Base-by-base conservation (phyloP, 2,113 vertebrate species). In the Brachypteracias leptosomus region DNA sequence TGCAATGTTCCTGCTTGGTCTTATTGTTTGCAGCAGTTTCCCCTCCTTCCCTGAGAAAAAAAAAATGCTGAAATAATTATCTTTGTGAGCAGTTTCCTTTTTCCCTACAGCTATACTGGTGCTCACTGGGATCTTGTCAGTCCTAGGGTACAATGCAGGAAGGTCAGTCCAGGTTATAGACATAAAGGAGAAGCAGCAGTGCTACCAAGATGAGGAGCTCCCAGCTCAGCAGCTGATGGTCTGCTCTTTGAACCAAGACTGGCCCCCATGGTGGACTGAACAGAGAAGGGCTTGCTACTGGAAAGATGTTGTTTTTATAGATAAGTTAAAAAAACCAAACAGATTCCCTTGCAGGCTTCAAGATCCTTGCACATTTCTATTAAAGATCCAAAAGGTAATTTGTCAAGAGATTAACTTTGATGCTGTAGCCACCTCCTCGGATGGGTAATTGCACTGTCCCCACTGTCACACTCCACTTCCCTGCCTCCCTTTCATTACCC, bases 371-470 rank as follows among this genome's bases (percentile, higher is more conserved):
- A 70, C 47, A 16, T 88, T 81, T 85, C 36, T 88, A 40, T 72
- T 85, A 68, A 78, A 72, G 40, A 82, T 44, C 13, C 72, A 63
- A 78, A n/a, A 85, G 54, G 65, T 49, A 89, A 74, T 85, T 78
- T 85, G 47, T 74, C 76, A 82, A 20, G 61, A 81, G 55, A 91
- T 44, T 59, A 73, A 73, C 54, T 81, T 54, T 28, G 77, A 66
- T 79, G 57, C 62, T 46, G 16, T 7, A 74, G 58, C 46, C 59
- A 67, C 40, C 75, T 84, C 77, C 78, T 26, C 38, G 51, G 71
- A 44, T 18, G 24, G 33, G 51, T 57, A 51, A 89, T 59, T 61
- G 77, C 40, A 40, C 65, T 55, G 33, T 40, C 33, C 75, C 55
- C 55, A 54, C 54, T 42, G 46, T 55, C 51, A 88, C 63, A 73